Percentiles rank a stretch among this genome's conserved stretches.
phyloP scores from a whole-genome alignment of 2,113 vertebrate genomes.

The Theristicus caerulescens region DNA sequence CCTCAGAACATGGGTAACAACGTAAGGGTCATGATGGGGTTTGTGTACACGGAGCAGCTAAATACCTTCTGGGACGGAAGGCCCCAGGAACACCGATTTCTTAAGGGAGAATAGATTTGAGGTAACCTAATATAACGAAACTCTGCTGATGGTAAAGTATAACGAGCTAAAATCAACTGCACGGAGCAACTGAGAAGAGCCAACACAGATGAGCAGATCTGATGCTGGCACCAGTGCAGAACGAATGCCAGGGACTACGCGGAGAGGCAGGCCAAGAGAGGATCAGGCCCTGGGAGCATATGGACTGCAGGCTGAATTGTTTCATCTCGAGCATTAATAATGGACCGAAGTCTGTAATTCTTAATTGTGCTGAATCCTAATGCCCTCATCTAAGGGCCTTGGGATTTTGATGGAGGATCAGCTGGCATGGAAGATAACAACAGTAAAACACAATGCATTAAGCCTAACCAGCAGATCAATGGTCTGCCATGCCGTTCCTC shows the following conservation, averaged over 20 bases:
- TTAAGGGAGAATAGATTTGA: not conserved
- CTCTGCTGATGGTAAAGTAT: not conserved
- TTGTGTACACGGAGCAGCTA: not conserved
- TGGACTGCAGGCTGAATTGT: constrained; percentile 38
- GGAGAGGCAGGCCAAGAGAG: constrained; percentile 1
- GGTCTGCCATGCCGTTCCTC: not conserved
- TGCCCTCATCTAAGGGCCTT: not conserved
- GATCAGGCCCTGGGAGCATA: constrained; percentile 51
- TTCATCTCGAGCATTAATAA: constrained; percentile 48
- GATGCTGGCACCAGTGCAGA: constrained; percentile 51
- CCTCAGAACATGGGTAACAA: not conserved
- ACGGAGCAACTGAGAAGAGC: not conserved
- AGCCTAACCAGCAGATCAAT: constrained; percentile 17
- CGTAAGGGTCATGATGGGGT: not conserved
- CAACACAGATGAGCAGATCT: not conserved
- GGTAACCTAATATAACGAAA: not conserved
- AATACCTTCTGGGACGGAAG: not conserved
- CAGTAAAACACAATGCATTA: not conserved
- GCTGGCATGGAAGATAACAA: constrained; percentile 21
- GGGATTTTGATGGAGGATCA: constrained; percentile 39
- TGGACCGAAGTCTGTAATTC: constrained; percentile 28
- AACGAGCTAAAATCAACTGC: not conserved
- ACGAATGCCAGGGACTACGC: not conserved
- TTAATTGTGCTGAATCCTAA: constrained; percentile 56
- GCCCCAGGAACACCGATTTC: not conserved